These are phyloP conservation scores for Anastatus disparis DNA, from an alignment of 1,140 invertebrate genomes.

Conservation along the genomic window DNA sequence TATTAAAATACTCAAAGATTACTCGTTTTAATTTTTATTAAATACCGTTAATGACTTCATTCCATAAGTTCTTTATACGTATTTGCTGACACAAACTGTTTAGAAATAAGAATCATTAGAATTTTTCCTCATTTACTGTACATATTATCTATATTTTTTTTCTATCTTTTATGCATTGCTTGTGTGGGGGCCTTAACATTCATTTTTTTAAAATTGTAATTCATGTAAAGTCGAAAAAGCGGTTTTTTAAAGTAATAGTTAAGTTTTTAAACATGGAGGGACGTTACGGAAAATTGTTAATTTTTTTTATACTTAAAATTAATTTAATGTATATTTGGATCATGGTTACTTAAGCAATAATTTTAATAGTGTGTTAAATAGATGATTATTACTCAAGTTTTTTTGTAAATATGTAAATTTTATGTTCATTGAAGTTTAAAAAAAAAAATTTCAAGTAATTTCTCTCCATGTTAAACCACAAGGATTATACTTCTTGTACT, in stretches of 20 bases:
- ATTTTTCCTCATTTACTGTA: constrained; percentile 15
- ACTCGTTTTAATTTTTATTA: no score
- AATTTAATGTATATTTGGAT: background rate
- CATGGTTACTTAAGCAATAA: background rate
- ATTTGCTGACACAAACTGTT: background rate
- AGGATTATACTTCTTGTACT: constrained; percentile 5
- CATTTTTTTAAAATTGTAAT: constrained; percentile 1
- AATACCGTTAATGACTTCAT: no score
- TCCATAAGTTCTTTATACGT: background rate
- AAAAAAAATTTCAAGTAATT: background rate
- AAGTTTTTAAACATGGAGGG: background rate
- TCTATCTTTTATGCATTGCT: background rate
- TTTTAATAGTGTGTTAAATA: constrained; percentile 16
- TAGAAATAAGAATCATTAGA: constrained; percentile 3
- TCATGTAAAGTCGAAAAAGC: background rate
- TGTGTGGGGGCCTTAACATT: background rate
- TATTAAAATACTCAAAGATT: no score
- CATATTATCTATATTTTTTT: constrained; percentile 27
- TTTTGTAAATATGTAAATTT: constrained; percentile 31
- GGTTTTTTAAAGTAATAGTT: background rate
- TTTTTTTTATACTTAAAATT: background rate
- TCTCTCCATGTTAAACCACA: background rate
- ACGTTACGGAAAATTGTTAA: background rate
- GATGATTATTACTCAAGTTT: background rate
- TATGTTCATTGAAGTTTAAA: background rate